Evolutionary conservation across 1,140 invertebrate genomes (phyloP).

Genomic region (Pentalonia nigronervosa): DNA sequence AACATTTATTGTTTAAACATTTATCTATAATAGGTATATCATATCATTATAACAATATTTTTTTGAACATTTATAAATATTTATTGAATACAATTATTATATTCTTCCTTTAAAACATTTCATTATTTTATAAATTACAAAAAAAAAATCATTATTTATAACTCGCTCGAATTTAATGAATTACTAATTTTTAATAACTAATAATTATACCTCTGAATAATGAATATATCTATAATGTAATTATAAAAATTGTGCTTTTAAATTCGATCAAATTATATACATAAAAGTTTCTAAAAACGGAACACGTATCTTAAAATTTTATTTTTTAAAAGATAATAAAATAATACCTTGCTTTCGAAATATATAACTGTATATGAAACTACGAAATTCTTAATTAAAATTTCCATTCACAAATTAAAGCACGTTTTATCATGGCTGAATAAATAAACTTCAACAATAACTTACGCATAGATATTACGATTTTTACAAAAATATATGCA

Average conservation of each 20-base stretch:
- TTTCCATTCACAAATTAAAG: slow-evolving; percentile 15
- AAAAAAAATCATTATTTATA: neutral
- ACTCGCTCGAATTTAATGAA: neutral
- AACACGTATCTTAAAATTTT: neutral
- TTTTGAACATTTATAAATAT: neutral
- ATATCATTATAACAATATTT: neutral
- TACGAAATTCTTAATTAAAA: slow-evolving; percentile 19
- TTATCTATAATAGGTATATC: neutral
- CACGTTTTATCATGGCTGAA: neutral
- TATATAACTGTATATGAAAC: neutral
- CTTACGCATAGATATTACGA: neutral
- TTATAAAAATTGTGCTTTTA: neutral
- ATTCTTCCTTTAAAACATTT: neutral
- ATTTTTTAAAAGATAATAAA: neutral
- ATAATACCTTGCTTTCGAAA: neutral
- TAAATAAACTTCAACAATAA: neutral
- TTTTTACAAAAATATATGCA: neutral
- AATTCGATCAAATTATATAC: neutral
- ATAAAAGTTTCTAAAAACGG: neutral
- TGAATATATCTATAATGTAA: neutral
- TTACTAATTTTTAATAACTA: neutral
- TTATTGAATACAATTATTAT: neutral
- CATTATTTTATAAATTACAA: neutral
- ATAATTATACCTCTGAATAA: neutral
- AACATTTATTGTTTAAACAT: neutral